Conservation (phyloP, 2,113 vertebrate genomes). For the Microtus montanus region DNA sequence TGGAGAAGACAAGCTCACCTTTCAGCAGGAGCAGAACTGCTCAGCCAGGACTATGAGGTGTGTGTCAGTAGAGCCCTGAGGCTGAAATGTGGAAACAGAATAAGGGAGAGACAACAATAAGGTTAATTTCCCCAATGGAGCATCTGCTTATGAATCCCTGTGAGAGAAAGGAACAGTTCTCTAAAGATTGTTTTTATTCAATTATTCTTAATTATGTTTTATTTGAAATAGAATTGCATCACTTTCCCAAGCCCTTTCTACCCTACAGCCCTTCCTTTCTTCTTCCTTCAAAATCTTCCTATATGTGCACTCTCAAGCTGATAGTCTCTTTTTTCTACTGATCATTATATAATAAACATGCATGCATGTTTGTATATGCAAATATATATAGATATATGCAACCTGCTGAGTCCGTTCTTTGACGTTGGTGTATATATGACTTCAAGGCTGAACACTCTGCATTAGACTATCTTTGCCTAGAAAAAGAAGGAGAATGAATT, state of each 20-base stretch:
- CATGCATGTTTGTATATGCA: not conserved
- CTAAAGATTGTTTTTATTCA: not conserved
- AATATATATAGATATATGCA: too few relatives aligned
- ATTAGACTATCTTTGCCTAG: too few relatives aligned
- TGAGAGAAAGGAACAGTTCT: not conserved
- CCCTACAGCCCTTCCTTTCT: not conserved
- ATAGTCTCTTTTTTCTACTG: not conserved
- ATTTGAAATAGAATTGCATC: not conserved
- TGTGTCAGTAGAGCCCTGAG: fast-evolving
- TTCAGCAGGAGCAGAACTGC: fast-evolving
- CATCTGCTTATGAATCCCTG: not conserved
- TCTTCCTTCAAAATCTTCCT: not conserved
- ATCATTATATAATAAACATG: not conserved
- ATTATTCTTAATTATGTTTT: not conserved
- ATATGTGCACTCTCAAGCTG: not conserved
- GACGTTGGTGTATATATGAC: not conserved
- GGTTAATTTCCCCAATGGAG: not conserved
- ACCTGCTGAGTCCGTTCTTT: not conserved
- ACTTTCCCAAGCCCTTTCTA: too few relatives aligned
- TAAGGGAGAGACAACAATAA: not conserved
- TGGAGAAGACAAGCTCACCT: too few relatives aligned
- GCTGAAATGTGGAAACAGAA: not conserved
- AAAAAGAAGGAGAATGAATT: not conserved
- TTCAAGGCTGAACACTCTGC: not conserved
- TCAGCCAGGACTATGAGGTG: not conserved